Evolutionary conservation across 23 tunicate species (phyloP).

Genomic region (Diplosoma virens): DNA sequence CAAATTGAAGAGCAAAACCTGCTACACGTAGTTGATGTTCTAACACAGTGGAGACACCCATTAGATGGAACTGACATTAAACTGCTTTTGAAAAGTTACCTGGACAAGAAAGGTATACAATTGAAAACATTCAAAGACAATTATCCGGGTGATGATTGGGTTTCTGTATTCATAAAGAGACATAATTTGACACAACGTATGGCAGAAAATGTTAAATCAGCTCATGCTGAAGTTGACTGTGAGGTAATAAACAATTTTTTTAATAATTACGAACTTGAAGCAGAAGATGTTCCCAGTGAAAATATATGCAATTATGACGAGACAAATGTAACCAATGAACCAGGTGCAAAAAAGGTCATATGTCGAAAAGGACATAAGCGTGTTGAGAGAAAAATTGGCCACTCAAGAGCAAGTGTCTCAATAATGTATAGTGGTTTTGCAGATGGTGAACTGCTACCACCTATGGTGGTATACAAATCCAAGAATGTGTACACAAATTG

Average conservation of each 20-base stretch:
- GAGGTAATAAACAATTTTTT: conserved; percentile 4
- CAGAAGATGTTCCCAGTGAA: not conserved
- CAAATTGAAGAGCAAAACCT: conserved; percentile 16
- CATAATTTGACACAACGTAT: conserved; percentile 14
- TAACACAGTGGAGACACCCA: conserved; percentile 7
- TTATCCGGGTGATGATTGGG: conserved; percentile 28
- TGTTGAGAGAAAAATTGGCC: conserved; percentile 15
- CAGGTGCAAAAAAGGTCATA: conserved; percentile 21
- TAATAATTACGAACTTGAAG: not conserved
- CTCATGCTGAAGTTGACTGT: not conserved
- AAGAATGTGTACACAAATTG: not conserved
- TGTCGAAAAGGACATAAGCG: not conserved
- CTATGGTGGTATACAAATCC: conserved; percentile 24
- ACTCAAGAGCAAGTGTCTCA: conserved; percentile 15
- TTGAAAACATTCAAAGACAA: conserved; percentile 14
- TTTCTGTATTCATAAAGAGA: not conserved
- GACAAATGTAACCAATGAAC: conserved; percentile 27
- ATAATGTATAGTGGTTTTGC: conserved; percentile 31
- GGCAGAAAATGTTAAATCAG: conserved; percentile 6
- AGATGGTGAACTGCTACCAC: conserved; percentile 20
- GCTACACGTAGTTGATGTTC: not conserved
- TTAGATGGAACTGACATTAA: conserved; percentile 1
- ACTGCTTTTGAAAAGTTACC: conserved; percentile 8
- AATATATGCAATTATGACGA: conserved; percentile 34
- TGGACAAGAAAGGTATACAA: conserved; percentile 8